phyloP scores from a whole-genome alignment of 35 echinoderm and acorn worm species.

The Ptychodera flava region DNA sequence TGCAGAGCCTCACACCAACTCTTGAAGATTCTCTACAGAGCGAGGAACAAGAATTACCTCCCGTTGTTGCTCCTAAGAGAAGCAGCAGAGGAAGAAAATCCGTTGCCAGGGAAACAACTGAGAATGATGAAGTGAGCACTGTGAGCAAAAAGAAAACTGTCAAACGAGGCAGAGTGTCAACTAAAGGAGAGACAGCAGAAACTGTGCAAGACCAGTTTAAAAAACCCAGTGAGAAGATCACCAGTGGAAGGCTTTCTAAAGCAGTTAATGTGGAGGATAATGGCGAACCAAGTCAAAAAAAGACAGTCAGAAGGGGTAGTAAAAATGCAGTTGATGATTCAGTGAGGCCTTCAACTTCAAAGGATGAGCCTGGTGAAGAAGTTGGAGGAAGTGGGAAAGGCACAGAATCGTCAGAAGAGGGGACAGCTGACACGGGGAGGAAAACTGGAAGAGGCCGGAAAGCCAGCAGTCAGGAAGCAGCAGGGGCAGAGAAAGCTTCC shows the following conservation, averaged over 20 bases:
- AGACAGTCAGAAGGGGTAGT: no score
- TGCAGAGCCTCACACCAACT: no score
- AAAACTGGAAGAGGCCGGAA: neutral
- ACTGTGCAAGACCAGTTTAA: neutral
- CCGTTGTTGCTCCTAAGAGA: neutral
- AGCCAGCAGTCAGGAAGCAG: neutral
- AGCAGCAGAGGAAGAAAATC: neutral
- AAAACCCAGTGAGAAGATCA: neutral
- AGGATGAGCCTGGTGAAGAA: neutral
- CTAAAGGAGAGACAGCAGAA: no score
- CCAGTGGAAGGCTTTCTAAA: neutral
- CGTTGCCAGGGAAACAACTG: neutral
- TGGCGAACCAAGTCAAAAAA: neutral
- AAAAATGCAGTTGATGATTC: neutral
- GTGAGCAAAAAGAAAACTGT: neutral
- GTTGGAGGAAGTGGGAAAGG: neutral
- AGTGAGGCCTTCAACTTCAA: no score
- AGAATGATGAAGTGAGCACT: neutral
- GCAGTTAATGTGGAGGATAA: neutral
- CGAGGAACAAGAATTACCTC: no score
- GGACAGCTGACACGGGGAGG: neutral
- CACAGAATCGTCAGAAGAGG: neutral
- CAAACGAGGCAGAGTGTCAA: no score
- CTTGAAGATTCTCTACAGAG: no score
- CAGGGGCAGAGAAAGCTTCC: neutral